Percentiles rank a stretch among this genome's conserved stretches.
Evolutionary conservation across 2,113 vertebrate genomes (phyloP).

Genomic region (Corythornis vintsioides): DNA sequence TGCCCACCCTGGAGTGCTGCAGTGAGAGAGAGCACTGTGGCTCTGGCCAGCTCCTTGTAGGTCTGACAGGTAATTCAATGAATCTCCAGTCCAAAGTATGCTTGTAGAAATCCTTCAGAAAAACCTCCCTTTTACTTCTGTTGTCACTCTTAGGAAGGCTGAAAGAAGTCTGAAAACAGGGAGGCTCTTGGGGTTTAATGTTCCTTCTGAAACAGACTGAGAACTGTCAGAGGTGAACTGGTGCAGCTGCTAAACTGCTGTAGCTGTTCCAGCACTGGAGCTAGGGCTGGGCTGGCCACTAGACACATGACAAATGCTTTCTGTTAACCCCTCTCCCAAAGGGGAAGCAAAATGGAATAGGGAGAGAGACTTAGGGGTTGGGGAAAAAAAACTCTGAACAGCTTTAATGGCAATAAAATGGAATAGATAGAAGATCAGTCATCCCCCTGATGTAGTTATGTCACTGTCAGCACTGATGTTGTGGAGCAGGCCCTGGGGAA

Average conservation of each 20-base stretch:
- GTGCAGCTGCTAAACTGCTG: neutral
- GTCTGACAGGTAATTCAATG: neutral
- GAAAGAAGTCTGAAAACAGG: neutral
- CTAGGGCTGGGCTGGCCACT: too few species aligned
- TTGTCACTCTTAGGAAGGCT: neutral
- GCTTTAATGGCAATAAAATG: too few species aligned
- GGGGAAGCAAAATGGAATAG: too few species aligned
- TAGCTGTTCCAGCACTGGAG: neutral
- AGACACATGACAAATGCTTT: too few species aligned
- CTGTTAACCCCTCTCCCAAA: too few species aligned
- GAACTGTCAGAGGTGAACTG: neutral
- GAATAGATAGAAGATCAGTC: too few species aligned
- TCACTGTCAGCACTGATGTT: too few species aligned
- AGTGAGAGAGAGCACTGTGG: neutral
- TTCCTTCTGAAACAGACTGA: neutral
- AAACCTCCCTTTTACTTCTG: neutral
- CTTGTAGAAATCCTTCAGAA: neutral
- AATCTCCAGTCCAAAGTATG: neutral
- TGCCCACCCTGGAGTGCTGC: neutral
- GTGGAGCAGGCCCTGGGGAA: too few species aligned
- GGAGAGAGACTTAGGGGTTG: too few species aligned
- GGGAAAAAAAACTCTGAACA: too few species aligned
- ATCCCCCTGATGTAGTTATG: too few species aligned
- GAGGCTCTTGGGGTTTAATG: neutral
- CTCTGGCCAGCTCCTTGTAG: neutral